These are phyloP conservation scores for Catharus bicknelli DNA, from an alignment of 2,113 vertebrate species.

Conservation along the genomic window DNA sequence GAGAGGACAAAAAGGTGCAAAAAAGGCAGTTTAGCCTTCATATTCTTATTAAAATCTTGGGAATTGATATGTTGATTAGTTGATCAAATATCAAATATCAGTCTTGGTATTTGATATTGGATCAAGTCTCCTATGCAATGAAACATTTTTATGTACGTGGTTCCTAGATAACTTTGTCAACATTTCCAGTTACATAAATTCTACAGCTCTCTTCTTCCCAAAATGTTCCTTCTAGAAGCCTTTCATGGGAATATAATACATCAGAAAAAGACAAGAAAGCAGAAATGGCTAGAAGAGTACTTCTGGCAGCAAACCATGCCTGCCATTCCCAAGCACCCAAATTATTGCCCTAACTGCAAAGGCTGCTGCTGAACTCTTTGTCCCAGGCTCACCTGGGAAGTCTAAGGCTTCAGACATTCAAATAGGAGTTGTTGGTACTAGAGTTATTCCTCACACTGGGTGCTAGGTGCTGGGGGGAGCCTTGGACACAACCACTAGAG, in stretches of 20 bases:
- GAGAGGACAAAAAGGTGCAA: accelerated
- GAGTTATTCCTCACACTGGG: not conserved
- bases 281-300: not conserved
- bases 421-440: not conserved
- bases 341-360: not conserved
- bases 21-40: not conserved
- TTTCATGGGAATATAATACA: not conserved
- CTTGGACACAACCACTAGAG: not conserved
- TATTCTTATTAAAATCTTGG: not conserved
- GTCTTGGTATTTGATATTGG: no score
- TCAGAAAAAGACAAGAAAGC: not conserved
- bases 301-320: not conserved
- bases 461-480: not conserved
- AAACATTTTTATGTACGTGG: not conserved
- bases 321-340: not conserved
- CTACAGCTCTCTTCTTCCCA: not conserved
- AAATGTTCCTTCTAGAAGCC: not conserved
- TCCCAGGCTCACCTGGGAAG: not conserved
- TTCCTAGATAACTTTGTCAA: not conserved
- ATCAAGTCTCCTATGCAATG: not conserved
- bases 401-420: not conserved
- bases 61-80: not conserved
- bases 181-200: not conserved
- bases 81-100: no score
- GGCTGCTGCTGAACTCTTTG: not conserved